These are phyloP conservation scores for Syritta pipiens DNA, from an alignment of 2,888 invertebrate genomes.

Conservation along the genomic window DNA sequence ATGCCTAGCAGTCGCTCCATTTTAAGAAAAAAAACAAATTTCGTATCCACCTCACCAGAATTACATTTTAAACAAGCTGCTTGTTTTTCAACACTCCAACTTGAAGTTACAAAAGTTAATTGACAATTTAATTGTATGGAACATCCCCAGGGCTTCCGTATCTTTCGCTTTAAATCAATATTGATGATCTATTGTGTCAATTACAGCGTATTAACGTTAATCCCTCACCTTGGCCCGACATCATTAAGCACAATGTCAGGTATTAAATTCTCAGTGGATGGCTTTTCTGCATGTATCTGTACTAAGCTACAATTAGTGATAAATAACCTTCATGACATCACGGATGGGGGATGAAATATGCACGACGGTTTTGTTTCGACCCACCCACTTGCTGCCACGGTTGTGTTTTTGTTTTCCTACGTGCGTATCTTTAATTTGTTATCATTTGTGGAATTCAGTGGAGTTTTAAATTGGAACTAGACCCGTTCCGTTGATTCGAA, in stretches of 20 bases:
- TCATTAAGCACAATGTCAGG: slow-evolving; percentile 64
- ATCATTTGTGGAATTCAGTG: too few species aligned
- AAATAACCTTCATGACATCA: slow-evolving; percentile 39
- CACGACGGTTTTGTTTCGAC: slow-evolving; percentile 4
- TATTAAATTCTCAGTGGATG: slow-evolving; percentile 51
- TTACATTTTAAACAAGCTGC: neutral
- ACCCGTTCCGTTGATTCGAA: too few species aligned
- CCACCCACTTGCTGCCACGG: neutral
- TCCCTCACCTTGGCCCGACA: slow-evolving; percentile 63
- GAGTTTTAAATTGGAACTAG: too few species aligned
- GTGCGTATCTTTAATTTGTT: neutral
- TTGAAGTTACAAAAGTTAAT: neutral
- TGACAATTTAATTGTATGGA: slow-evolving; percentile 9
- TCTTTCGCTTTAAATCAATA: slow-evolving; percentile 47
- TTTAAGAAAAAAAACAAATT: too few species aligned
- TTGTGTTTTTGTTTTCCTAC: neutral
- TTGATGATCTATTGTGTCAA: slow-evolving; percentile 64
- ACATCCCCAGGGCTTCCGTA: neutral
- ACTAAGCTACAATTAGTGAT: slow-evolving; percentile 59
- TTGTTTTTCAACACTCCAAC: neutral
- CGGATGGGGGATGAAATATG: slow-evolving; percentile 29
- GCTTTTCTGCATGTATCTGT: slow-evolving; percentile 30
- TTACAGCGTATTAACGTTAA: slow-evolving; percentile 59
- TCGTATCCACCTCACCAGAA: too few species aligned
- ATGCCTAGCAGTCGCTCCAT: too few species aligned